phyloP scores from a whole-genome alignment of 2,113 vertebrate species.

The Tapirus terrestris region DNA sequence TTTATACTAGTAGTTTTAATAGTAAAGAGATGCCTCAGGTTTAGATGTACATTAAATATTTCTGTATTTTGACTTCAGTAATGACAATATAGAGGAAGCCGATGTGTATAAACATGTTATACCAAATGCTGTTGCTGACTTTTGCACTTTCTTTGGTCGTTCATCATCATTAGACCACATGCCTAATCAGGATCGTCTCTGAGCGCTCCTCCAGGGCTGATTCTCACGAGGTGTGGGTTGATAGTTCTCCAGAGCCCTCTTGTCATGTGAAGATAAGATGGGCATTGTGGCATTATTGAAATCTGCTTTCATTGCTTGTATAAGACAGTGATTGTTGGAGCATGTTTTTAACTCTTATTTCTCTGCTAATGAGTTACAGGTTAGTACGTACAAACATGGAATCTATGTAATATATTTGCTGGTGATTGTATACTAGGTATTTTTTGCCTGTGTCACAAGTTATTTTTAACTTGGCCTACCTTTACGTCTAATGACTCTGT shows the following conservation, averaged over 20 bases:
- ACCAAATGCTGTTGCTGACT: background rate
- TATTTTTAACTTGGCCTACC: conserved; percentile 4
- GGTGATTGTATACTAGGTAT: background rate
- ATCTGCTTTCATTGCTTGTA: background rate
- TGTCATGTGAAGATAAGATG: background rate
- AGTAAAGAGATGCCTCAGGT: background rate
- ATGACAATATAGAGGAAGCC: background rate
- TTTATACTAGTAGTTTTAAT: background rate
- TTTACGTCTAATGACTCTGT: background rate
- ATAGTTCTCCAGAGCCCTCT: conserved; percentile 21
- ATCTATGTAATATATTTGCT: background rate
- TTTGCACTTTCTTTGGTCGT: background rate
- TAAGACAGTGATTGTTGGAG: background rate
- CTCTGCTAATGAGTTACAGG: background rate
- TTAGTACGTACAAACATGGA: background rate
- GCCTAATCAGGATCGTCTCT: conserved; percentile 25
- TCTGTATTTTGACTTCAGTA: background rate
- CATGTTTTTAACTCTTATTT: background rate
- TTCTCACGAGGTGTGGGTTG: conserved; percentile 26
- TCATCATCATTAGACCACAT: background rate
- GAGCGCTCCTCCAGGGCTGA: background rate
- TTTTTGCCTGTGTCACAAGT: background rate
- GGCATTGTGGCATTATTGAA: background rate
- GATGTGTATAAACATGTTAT: background rate
- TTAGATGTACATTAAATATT: background rate